Conservation (phyloP, 2,797 vertebrate species). For the Aldrovandia affinis region DNA sequence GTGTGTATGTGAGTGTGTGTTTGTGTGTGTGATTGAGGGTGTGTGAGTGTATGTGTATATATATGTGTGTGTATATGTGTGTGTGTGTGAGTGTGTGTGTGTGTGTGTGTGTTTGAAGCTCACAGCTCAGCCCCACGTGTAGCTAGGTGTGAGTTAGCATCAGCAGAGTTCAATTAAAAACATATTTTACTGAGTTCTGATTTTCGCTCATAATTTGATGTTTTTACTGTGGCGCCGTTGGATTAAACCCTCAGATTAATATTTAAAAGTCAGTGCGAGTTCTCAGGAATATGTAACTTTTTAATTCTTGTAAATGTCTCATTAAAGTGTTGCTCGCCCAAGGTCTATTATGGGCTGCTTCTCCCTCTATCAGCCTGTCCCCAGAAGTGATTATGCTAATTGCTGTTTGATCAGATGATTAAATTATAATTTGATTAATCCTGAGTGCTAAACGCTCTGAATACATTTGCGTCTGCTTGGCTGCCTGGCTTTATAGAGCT, state of each 20-base stretch:
- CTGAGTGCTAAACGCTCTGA: slow-evolving; percentile 81
- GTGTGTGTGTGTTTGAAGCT: not conserved
- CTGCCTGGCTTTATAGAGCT: slow-evolving; percentile 65
- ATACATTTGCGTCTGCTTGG: slow-evolving; percentile 79
- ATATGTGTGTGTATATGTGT: slow-evolving; percentile 26
- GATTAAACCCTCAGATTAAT: slow-evolving; percentile 55
- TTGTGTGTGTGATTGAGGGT: slow-evolving; percentile 42
- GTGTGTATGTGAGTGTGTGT: too few species aligned
- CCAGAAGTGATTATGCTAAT: slow-evolving; percentile 92
- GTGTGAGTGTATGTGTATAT: slow-evolving; percentile 35
- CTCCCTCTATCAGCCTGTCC: slow-evolving; percentile 77
- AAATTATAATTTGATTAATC: slow-evolving; percentile 90
- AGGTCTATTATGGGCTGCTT: slow-evolving; percentile 77
- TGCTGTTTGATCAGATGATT: slow-evolving; percentile 95
- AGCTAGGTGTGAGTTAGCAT: slow-evolving; percentile 34
- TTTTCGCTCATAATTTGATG: slow-evolving; percentile 12
- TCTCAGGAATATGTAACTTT: slow-evolving; percentile 63
- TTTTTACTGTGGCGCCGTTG: slow-evolving; percentile 36
- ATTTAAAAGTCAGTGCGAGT: slow-evolving; percentile 56
- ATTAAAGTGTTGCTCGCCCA: slow-evolving; percentile 71
- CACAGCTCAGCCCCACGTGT: not conserved
- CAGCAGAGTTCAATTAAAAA: not conserved
- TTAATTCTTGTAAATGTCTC: slow-evolving; percentile 73
- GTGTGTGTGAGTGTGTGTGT: slow-evolving; percentile 43
- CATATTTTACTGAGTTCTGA: slow-evolving; percentile 5